Evolutionary conservation across 2,797 vertebrate species (phyloP).

Genomic region (Masticophis lateralis): DNA sequence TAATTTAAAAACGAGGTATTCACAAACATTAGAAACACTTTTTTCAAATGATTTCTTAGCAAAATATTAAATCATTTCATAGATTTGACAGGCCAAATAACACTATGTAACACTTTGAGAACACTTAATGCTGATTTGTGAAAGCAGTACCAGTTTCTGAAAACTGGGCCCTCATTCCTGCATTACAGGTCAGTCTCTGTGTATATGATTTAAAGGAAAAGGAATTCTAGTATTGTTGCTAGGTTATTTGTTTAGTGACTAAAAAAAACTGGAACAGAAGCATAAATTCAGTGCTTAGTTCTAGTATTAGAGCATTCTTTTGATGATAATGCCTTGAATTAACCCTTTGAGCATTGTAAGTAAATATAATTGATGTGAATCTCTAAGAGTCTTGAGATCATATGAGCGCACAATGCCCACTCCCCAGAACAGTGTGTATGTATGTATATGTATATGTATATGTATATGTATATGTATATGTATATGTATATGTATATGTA

Average conservation of each 20-base stretch:
- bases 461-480: no score
- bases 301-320: constrained; percentile 73
- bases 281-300: constrained; percentile 76
- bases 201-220: constrained; percentile 61
- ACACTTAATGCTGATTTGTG: constrained; percentile 33
- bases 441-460: neutral
- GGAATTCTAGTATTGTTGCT: constrained; percentile 69
- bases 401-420: neutral
- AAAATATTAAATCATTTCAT: constrained; percentile 51
- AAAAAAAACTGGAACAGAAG: constrained; percentile 77
- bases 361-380: constrained; percentile 66
- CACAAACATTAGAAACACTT: constrained; percentile 58
- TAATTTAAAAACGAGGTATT: constrained; percentile 64
- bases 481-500: neutral
- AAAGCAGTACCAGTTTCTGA: constrained; percentile 60
- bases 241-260: constrained; percentile 66
- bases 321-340: constrained; percentile 74
- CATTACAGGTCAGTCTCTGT: constrained; percentile 65
- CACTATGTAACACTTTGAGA: constrained; percentile 18
- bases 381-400: constrained; percentile 65
- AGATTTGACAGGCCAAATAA: constrained; percentile 49
- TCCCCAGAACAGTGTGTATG: neutral
- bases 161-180: constrained; percentile 69
- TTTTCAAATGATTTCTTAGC: constrained; percentile 50
- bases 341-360: constrained; percentile 84